Evolutionary conservation across 1,140 invertebrate genomes (phyloP).

Genomic region (Cotesia typhae): DNA sequence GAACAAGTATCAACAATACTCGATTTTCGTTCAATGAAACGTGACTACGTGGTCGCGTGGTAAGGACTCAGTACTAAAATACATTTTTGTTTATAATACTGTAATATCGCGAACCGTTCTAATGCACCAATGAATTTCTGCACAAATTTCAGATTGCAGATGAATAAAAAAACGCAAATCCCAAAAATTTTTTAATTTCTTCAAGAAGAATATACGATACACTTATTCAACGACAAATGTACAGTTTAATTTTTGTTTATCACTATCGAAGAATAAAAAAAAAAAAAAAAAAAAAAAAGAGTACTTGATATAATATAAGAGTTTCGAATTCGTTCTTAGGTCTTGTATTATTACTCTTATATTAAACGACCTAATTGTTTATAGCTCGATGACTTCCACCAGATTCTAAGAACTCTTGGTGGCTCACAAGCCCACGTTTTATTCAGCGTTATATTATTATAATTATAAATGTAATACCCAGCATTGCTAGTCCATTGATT

Average conservation of each 20-base stretch:
- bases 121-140: neutral
- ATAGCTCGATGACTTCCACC: constrained; percentile 13
- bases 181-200: too few species aligned
- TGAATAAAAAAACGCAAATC: too few species aligned
- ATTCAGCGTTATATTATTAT: constrained; percentile 23
- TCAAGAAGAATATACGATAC: too few species aligned
- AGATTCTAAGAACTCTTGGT: neutral
- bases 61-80: constrained; percentile 38
- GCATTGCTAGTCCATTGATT: constrained; percentile 12
- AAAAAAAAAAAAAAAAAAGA: neutral
- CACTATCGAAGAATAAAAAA: neutral
- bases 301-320: too few species aligned
- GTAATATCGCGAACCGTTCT: constrained; percentile 19
- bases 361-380: constrained; percentile 33
- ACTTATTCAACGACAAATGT: too few species aligned
- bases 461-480: constrained; percentile 14
- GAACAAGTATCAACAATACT: constrained; percentile 40
- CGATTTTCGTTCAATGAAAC: constrained; percentile 43
- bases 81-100: constrained; percentile 42
- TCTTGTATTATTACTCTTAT: neutral
- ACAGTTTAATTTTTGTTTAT: neutral
- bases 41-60: constrained; percentile 35
- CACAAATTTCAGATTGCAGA: too few species aligned
- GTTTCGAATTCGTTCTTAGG: neutral
- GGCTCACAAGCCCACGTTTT: neutral